phyloP scores from a whole-genome alignment of 2,113 vertebrate genomes.

The Phasianus colchicus region DNA sequence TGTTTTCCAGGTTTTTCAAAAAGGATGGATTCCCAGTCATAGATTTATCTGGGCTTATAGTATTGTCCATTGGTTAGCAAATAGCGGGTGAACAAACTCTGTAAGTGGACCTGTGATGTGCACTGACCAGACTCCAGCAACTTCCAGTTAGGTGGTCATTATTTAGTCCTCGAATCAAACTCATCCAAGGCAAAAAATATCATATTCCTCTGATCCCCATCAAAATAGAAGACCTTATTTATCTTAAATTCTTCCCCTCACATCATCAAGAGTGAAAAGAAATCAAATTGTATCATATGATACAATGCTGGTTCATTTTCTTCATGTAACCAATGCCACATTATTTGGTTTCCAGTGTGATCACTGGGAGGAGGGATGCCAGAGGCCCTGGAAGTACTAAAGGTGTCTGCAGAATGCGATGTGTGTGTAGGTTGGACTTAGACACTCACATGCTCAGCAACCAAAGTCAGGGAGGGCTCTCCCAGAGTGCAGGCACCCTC shows the following conservation, averaged over 20 bases:
- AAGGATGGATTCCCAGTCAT: fast-evolving
- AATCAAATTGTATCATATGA: neutral
- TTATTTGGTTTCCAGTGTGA: neutral
- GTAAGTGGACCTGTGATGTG: too few species aligned
- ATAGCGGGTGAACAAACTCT: neutral
- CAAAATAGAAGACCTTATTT: neutral
- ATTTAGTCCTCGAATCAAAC: neutral
- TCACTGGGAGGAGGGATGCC: neutral
- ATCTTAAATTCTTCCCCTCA: neutral
- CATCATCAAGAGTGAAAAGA: neutral
- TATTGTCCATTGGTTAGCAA: neutral
- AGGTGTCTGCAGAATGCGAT: neutral
- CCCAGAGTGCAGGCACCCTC: neutral
- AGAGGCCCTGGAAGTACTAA: neutral
- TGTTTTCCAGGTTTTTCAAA: neutral
- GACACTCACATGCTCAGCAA: neutral
- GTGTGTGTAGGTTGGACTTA: neutral
- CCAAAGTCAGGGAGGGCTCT: neutral
- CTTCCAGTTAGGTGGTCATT: neutral
- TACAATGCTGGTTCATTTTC: neutral
- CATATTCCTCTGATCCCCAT: neutral
- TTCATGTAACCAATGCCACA: neutral
- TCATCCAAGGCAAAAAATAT: neutral
- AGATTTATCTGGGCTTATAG: neutral
- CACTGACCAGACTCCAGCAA: neutral